Evolutionary conservation across 2,113 vertebrate species (phyloP).

Genomic region (Archilochus colubris): DNA sequence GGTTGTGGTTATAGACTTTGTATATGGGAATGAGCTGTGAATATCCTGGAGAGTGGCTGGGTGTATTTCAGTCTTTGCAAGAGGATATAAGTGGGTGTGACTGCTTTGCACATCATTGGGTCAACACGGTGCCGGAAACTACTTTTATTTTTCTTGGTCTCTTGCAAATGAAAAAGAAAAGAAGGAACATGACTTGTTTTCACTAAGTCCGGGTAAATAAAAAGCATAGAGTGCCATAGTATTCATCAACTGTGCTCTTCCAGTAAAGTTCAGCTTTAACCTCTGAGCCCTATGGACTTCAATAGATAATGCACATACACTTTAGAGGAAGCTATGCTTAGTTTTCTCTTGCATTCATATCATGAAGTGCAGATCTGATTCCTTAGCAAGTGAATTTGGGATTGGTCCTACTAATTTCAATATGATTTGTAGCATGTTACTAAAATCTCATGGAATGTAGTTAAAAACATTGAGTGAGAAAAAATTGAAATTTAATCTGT

Average conservation of each 20-base stretch:
- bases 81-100: not conserved
- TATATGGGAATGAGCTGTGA: not conserved
- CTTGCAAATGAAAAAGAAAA: slow-evolving; percentile 37
- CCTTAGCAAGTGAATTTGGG: not conserved
- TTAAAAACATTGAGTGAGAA: not conserved
- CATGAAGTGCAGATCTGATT: not conserved
- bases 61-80: rapidly evolving
- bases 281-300: not conserved
- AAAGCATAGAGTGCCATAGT: not conserved
- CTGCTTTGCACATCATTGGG: not conserved
- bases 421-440: not conserved
- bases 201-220: not conserved
- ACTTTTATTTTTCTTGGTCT: slow-evolving; percentile 29
- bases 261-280: not conserved
- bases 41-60: not conserved
- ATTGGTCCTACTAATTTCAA: not conserved
- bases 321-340: not conserved
- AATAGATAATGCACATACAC: rapidly evolving
- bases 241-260: not conserved
- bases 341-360: not conserved
- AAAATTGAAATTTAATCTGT: not conserved
- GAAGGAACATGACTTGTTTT: slow-evolving; percentile 30
- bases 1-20: not conserved
- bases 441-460: not conserved
- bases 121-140: not conserved